These are phyloP conservation scores for Stomatorhinus walkeri DNA, from an alignment of 2,797 vertebrate species.

Conservation along the genomic window DNA sequence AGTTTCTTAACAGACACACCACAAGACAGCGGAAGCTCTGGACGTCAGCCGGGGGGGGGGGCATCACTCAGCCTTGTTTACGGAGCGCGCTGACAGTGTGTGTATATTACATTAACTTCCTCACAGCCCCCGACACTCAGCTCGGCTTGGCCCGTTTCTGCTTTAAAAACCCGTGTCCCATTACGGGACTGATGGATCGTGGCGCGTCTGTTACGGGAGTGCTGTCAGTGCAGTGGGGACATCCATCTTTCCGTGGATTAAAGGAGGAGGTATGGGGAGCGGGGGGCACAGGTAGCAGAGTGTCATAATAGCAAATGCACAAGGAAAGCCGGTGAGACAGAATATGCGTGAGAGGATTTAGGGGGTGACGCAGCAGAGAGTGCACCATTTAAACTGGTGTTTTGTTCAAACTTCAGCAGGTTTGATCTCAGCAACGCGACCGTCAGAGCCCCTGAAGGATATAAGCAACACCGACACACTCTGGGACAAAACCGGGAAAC, in stretches of 20 bases:
- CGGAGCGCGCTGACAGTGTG: conserved; percentile 67
- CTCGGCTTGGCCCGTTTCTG: conserved; percentile 54
- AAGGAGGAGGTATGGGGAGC: background rate
- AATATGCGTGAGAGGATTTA: background rate
- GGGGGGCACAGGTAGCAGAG: background rate
- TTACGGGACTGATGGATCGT: conserved; percentile 62
- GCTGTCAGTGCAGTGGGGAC: conserved; percentile 9
- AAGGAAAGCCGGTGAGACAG: background rate
- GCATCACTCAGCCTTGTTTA: conserved; percentile 56
- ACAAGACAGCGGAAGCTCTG: background rate
- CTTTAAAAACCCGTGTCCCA: conserved; percentile 55
- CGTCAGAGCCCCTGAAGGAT: background rate
- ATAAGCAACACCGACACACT: background rate
- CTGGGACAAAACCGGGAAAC: background rate
- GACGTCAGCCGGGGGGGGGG: background rate
- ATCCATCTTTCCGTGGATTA: conserved; percentile 29
- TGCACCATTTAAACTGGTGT: background rate
- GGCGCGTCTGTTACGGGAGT: conserved; percentile 32
- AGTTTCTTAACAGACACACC: conserved; percentile 25
- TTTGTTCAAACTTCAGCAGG: background rate
- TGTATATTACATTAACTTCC: conserved; percentile 64
- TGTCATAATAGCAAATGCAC: background rate
- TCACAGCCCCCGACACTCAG: conserved; percentile 61
- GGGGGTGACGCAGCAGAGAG: background rate
- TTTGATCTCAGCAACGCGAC: background rate